These are phyloP conservation scores for Nothoprocta perdicaria DNA, from an alignment of 2,113 vertebrate genomes.

Conservation along the genomic window DNA sequence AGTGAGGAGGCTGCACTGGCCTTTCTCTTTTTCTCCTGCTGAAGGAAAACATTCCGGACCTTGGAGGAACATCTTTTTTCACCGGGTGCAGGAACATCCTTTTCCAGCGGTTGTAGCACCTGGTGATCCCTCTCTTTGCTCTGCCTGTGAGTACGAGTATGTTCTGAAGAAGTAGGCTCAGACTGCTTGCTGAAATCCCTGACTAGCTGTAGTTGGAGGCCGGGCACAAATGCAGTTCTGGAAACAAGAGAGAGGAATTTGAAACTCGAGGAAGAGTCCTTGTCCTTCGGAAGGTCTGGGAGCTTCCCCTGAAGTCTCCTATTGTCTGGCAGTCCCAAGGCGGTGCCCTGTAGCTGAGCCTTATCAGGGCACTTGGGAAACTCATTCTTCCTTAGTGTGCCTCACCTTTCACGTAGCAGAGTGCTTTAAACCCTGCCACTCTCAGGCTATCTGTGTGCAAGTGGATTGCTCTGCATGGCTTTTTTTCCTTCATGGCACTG, in stretches of 20 bases:
- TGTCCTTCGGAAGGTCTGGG: background rate
- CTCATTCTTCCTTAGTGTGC: background rate
- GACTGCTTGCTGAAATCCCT: background rate
- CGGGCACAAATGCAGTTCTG: background rate
- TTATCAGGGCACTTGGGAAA: background rate
- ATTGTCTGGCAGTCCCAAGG: background rate
- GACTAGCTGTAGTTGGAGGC: background rate
- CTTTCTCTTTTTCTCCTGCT: background rate
- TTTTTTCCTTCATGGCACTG: background rate
- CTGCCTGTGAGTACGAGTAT: background rate
- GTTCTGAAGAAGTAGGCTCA: background rate
- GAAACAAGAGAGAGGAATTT: background rate
- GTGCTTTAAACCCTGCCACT: fast-evolving
- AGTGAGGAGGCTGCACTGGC: slow-evolving; percentile 23
- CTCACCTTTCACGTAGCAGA: background rate
- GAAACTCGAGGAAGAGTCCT: background rate
- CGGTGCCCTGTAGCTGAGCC: fast-evolving
- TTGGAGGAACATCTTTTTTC: background rate
- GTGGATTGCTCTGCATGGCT: background rate
- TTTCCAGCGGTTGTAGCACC: fast-evolving
- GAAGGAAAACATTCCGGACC: background rate
- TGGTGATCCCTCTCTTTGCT: background rate
- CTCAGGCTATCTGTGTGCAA: background rate
- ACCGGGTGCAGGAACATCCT: background rate
- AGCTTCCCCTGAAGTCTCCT: background rate